Percentiles rank a stretch among this genome's conserved stretches.
These are phyloP conservation scores for Toxotes jaculatrix DNA, from an alignment of 2,113 vertebrate species.

Conservation along the genomic window DNA sequence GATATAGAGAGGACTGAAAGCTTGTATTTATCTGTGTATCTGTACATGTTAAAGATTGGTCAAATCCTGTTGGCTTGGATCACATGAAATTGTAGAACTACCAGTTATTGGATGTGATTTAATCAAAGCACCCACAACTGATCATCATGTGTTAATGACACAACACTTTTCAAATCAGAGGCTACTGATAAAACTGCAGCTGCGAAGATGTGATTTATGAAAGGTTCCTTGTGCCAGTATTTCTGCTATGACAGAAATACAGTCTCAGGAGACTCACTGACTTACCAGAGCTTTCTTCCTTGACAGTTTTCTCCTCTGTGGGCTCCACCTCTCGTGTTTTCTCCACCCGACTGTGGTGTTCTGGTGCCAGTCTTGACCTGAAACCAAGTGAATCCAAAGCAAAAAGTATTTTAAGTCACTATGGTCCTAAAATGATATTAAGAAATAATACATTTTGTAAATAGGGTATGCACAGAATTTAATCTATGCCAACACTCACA, in stretches of 20 bases:
- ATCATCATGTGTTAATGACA: not conserved
- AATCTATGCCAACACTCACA: conserved; percentile 87
- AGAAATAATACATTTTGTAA: not conserved
- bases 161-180: not conserved
- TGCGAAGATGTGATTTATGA: not conserved
- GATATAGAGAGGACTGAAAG: not conserved
- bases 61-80: too few species aligned
- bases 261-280: not conserved
- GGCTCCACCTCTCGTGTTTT: conserved; percentile 69
- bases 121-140: too few species aligned
- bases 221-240: not conserved
- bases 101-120: not conserved
- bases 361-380: conserved; percentile 93
- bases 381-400: conserved; percentile 23
- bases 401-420: not conserved
- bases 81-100: not conserved
- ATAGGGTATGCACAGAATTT: too few species aligned
- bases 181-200: not conserved
- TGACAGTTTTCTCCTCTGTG: conserved; percentile 80
- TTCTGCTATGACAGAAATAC: not conserved
- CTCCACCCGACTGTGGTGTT: conserved; percentile 81
- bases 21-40: too few species aligned
- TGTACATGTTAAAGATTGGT: too few species aligned
- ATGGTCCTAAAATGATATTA: not conserved
- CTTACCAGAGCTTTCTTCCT: conserved; percentile 88